A percentile compares a stretch with the other conserved stretches of the same genome.
phyloP scores from a whole-genome alignment of 2,113 vertebrate genomes.

The Misgurnus anguillicaudatus region DNA sequence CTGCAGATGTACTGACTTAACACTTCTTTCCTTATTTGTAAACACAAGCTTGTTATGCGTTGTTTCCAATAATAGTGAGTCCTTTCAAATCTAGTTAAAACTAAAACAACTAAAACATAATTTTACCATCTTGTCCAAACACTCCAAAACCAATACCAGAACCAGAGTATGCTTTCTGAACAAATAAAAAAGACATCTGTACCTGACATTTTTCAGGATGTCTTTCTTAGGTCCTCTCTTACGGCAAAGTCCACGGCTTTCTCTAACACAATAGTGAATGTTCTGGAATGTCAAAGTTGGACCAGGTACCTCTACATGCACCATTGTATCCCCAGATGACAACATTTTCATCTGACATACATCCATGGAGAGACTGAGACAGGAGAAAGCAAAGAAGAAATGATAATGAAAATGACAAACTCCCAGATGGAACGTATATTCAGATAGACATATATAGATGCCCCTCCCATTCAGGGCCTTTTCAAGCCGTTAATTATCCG shows the following conservation, averaged over 20 bases:
- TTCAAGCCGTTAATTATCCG: not conserved
- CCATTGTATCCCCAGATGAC: constrained; percentile 13
- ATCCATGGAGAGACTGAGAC: constrained; percentile 46
- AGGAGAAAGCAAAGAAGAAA: not conserved
- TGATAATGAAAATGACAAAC: not conserved
- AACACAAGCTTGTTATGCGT: too few species aligned
- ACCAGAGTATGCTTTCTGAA: too few species aligned
- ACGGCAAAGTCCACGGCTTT: constrained; percentile 57
- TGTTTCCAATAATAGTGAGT: too few species aligned
- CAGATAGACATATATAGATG: not conserved
- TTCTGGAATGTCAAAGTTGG: constrained; percentile 70
- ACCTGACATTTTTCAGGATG: constrained; percentile 76
- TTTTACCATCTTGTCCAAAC: too few species aligned
- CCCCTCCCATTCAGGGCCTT: constrained; percentile 3
- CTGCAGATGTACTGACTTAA: too few species aligned
- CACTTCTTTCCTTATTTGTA: too few species aligned
- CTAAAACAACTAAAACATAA: too few species aligned
- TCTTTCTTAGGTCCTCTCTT: constrained; percentile 61
- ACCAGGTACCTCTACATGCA: constrained; percentile 56
- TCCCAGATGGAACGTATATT: not conserved
- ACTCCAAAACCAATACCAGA: too few species aligned
- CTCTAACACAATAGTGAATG: constrained; percentile 67
- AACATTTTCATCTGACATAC: constrained; percentile 40
- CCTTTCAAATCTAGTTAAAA: too few species aligned
- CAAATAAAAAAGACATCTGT: too few species aligned